Conservation (phyloP, 2,113 vertebrate genomes). For the Myotis davidii region DNA sequence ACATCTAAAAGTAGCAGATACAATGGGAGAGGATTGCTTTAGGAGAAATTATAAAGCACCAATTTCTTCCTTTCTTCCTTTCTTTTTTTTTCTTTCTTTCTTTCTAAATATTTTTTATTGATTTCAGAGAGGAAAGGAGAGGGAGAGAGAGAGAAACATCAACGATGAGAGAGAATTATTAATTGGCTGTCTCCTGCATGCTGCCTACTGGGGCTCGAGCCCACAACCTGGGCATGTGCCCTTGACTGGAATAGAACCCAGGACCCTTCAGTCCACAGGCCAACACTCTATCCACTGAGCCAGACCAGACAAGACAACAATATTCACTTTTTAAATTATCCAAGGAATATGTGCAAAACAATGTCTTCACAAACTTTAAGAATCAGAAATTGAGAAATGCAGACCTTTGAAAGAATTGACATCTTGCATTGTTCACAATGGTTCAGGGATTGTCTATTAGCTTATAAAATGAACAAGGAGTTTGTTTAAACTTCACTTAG, state of each 20-base stretch:
- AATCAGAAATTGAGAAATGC: not conserved
- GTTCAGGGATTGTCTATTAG: not conserved
- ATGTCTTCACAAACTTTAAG: not conserved
- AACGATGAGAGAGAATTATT: too few relatives aligned
- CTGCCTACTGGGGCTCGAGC: too few relatives aligned
- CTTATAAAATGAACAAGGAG: conserved; percentile 7
- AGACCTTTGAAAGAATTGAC: not conserved
- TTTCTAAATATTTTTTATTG: too few relatives aligned
- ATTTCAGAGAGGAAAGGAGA: too few relatives aligned
- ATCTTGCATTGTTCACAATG: not conserved
- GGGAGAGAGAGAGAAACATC: too few relatives aligned
- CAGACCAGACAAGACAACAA: not conserved
- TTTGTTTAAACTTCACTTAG: conserved; percentile 34
- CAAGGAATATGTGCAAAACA: not conserved
- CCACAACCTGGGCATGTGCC: too few relatives aligned
- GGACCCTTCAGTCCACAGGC: too few relatives aligned
- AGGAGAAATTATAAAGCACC: not conserved
- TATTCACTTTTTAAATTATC: not conserved
- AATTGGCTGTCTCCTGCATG: too few relatives aligned
- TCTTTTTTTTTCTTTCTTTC: too few relatives aligned
- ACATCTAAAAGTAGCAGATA: not conserved
- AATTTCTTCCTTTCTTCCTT: too few relatives aligned
- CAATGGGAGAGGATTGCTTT: not conserved
- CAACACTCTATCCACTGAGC: too few relatives aligned
- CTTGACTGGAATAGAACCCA: too few relatives aligned